These are phyloP conservation scores for Prunella fulvescens DNA, from an alignment of 2,113 vertebrate species.

Conservation along the genomic window DNA sequence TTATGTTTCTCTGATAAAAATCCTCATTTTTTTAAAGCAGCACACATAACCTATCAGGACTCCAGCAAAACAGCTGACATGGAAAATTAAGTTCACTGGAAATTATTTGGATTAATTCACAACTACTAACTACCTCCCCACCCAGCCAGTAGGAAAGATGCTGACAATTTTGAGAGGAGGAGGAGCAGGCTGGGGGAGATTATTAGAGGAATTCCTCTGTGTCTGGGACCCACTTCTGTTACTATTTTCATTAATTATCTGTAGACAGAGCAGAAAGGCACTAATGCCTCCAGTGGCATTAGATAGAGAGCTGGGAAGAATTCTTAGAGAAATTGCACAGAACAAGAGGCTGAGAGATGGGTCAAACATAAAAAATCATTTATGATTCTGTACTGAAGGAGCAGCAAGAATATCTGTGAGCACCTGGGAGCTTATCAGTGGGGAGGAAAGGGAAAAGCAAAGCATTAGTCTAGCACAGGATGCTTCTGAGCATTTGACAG, in stretches of 20 bases:
- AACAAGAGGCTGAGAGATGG: not conserved
- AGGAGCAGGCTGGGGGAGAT: not conserved
- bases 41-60: not conserved
- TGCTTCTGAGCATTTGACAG: not conserved
- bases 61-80: not conserved
- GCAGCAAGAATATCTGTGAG: not conserved
- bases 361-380: not conserved
- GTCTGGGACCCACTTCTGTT: not conserved
- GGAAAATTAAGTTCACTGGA: not conserved
- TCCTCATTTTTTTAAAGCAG: not conserved
- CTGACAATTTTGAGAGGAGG: not conserved
- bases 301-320: not conserved
- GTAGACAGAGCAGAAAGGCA: not conserved
- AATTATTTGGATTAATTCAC: not conserved
- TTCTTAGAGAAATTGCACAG: not conserved
- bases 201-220: not conserved
- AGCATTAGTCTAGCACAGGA: not conserved
- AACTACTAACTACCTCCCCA: not conserved
- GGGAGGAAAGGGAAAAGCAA: not conserved
- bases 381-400: not conserved
- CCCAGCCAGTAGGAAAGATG: not conserved
- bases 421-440: not conserved
- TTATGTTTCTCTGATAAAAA: slow-evolving; percentile 27
- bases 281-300: not conserved
- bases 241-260: not conserved